Base-by-base conservation (phyloP, 1,140 invertebrate species). In the Drosophila neocordata region DNA sequence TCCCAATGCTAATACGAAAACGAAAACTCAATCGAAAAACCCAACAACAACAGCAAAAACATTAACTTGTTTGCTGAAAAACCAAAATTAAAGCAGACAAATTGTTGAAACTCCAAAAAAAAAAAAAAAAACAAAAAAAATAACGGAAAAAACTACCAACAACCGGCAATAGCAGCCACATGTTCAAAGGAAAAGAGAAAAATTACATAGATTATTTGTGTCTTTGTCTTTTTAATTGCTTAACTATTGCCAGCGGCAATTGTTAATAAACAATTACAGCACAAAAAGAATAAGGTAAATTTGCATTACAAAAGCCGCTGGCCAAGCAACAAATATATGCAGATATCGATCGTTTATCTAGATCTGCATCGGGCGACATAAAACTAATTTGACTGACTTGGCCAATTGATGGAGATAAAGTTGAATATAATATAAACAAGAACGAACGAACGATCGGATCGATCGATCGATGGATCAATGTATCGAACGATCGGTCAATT, bases 181-280 rank as follows among this genome's bases (percentile, higher is more conserved):
- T 18, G 41, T 6, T 11, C 41, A 48, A 48, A 35, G 2, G 34
- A 3, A 35, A 12, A 35, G 34, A 69, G 60, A 69, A 55, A 57
- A 34, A 63, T 37, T 73, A 58, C 35, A 41, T n/a, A 18, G 69
- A 24, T 70, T 53, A 48, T 20, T 18, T 31, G 64, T 74, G 72
- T 74, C 72, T 67, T 72, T 78, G 78, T 77, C 70, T 81, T 82
- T 57, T 87, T 88, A 87, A 87, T 88, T 87, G 82, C 82, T 87
- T 73, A 88, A 87, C 82, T 87, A 82, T 79, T 58, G 78, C 81
- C 81, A 67, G 59, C 79, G 78, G 82, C 83, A 77, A 82, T 88
- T 88, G 82, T 87, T 87, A 87, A 87, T 88, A 87, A 75, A 87
- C 82, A 87, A 87, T 87, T 87, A 56, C 7, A 34, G 81, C 44